phyloP scores from a whole-genome alignment of 2,797 vertebrate genomes.

The Phyllotis vaccarum region DNA sequence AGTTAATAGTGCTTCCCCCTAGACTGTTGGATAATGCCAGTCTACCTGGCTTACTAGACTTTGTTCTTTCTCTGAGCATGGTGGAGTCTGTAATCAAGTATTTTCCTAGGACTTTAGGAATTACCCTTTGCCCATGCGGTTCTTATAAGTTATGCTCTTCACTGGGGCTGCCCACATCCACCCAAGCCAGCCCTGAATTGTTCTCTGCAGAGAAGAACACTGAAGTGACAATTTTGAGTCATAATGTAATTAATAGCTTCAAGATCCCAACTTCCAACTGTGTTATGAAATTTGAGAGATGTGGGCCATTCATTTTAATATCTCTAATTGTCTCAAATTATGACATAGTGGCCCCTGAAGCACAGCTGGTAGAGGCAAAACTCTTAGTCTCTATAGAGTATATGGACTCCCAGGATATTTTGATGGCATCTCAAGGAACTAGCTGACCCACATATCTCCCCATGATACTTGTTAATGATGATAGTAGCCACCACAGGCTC shows the following conservation, averaged over 20 bases:
- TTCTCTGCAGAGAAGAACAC: neutral
- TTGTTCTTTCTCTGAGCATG: neutral
- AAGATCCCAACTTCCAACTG: constrained; percentile 32
- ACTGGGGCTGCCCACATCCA: neutral
- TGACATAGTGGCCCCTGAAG: neutral
- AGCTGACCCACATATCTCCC: neutral
- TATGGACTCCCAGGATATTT: neutral
- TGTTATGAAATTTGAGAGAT: constrained; percentile 59
- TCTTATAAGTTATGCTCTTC: neutral
- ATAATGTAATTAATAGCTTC: constrained; percentile 30
- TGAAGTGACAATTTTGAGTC: constrained; percentile 32
- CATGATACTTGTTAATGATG: neutral
- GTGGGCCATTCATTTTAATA: constrained; percentile 64
- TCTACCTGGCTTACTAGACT: neutral
- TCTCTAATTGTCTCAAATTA: constrained; percentile 54
- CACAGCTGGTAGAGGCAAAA: neutral
- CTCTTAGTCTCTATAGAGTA: neutral
- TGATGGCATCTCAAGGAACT: neutral
- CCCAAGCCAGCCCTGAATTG: constrained; percentile 25
- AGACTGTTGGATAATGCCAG: neutral
- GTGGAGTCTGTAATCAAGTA: neutral
- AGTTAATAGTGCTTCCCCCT: accelerated
- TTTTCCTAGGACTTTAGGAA: constrained; percentile 6
- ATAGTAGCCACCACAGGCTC: neutral
- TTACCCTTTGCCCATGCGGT: neutral